Evolutionary conservation across 2,888 invertebrate species (phyloP), one percentile per base, ranked within the genome.

Genomic region (Mamestra brassicae): DNA sequence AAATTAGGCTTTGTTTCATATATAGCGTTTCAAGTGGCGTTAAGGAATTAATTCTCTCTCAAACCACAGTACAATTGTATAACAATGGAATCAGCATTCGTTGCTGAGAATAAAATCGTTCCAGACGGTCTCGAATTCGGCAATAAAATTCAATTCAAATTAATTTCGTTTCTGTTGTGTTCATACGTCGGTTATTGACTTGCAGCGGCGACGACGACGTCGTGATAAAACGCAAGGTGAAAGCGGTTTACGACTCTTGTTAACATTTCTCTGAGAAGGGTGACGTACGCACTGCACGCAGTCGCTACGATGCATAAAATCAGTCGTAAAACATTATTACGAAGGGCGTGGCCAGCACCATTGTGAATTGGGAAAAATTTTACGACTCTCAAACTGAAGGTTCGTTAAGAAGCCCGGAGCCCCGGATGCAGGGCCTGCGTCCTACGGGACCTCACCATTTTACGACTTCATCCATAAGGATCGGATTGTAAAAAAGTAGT

Each of bases 391-490:
- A 85, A 92, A 91, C 92, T 91, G 90, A 90, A 92, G 88, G 91
- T 92, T 92, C 92, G 92, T 95, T 92, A 93, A 88, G 89, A 84
- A 87, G 86, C 90, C 88, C 89, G 92, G 91, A 91, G 81, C 63
- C 52, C 88, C 81, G 93, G 92, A 92, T 91, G 91, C 90, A 68
- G 77, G 55, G 80, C 71, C 73, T 73, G 80, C 71, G 68, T 72
- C 72, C 74, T 84, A 86, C 86, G 83, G 88, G 89, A 89, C 92
- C 89, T 92, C 90, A 92, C 68, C 72, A 84, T 92, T 95, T 96
- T 95, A 96, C 94, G 95, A 95, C 94, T 93, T 87, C 89, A 93
- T 93, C 93, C 93, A 92, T 86, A 88, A 91, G 91, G 91, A 91
- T 90, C 87, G 86, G 87, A 88, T 84, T 88, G 88, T 91, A 92